Conservation (phyloP, 2,888 invertebrate species). For the Hipparchia sbordonii region DNA sequence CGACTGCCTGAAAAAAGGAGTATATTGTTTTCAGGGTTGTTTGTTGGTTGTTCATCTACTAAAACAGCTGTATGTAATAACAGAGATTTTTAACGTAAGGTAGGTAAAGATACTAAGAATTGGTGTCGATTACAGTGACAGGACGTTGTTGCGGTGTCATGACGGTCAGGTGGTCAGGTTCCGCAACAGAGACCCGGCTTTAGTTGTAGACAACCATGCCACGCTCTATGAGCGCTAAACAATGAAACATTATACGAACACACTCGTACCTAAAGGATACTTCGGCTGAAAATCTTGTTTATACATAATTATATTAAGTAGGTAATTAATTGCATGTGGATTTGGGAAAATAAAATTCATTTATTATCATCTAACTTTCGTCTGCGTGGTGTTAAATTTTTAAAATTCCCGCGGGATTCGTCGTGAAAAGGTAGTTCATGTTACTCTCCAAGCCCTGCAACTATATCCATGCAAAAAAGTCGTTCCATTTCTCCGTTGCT, state of each 20-base stretch:
- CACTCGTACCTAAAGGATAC: conserved; percentile 8
- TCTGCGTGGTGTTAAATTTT: too few relatives aligned
- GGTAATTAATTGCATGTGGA: too few relatives aligned
- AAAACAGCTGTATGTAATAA: neutral
- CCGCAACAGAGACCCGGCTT: conserved; percentile 64
- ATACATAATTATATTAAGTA: neutral
- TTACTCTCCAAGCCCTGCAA: too few relatives aligned
- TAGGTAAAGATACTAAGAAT: conserved; percentile 37
- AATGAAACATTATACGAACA: conserved; percentile 27
- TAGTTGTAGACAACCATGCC: conserved; percentile 50
- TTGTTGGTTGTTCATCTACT: too few relatives aligned
- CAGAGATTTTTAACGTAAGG: neutral
- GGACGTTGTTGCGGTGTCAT: conserved; percentile 49
- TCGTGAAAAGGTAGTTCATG: too few relatives aligned
- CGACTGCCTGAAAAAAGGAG: too few relatives aligned
- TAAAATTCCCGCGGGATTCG: too few relatives aligned
- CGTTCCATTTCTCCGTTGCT: too few relatives aligned
- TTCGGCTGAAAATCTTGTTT: neutral
- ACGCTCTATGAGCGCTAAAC: conserved; percentile 27
- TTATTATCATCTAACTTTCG: too few relatives aligned
- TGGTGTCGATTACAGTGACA: conserved; percentile 70
- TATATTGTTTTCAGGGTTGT: too few relatives aligned
- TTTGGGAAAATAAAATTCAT: too few relatives aligned
- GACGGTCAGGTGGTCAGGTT: conserved; percentile 71
- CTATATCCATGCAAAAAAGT: too few relatives aligned